A percentile compares a stretch with the other conserved stretches of the same genome.
Conservation (phyloP, 2,888 invertebrate species). For the Sarcophaga subvicina region DNA sequence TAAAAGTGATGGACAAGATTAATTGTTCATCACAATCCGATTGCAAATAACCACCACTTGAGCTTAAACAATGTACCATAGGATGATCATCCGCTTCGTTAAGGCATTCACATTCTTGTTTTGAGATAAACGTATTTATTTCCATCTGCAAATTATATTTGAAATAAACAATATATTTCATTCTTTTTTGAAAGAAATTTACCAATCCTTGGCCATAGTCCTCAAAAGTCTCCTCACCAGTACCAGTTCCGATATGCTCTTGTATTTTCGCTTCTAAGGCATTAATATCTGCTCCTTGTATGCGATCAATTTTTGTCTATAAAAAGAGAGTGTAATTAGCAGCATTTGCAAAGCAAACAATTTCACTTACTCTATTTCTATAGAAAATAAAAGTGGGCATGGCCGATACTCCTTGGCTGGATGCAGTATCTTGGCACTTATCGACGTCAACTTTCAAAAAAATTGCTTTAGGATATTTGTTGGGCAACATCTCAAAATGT, state of each 20-base stretch:
- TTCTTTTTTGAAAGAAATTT: conserved; percentile 29
- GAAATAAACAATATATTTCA: neutral
- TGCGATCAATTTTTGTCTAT: conserved; percentile 90
- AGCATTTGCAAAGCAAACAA: neutral
- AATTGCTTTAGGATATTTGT: conserved; percentile 92
- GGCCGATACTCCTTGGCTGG: conserved; percentile 93
- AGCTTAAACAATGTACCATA: conserved; percentile 87
- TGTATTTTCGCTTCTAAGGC: conserved; percentile 94
- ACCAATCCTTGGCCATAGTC: conserved; percentile 85
- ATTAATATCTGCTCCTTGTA: conserved; percentile 93
- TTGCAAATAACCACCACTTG: conserved; percentile 88
- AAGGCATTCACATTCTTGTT: conserved; percentile 95
- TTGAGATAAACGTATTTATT: conserved; percentile 91
- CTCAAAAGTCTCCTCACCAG: conserved; percentile 89
- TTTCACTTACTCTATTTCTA: conserved; percentile 86
- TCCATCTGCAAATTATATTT: conserved; percentile 88
- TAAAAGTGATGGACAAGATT: conserved; percentile 93
- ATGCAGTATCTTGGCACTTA: conserved; percentile 93
- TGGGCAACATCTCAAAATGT: conserved; percentile 93
- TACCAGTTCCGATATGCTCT: conserved; percentile 87
- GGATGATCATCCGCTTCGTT: conserved; percentile 98
- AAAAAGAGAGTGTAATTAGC: neutral
- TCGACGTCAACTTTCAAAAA: conserved; percentile 97
- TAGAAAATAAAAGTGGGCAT: conserved; percentile 99
- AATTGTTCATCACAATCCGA: conserved; percentile 98